Evolutionary conservation across 2,113 vertebrate species (phyloP), one percentile per base, ranked within the genome.

Genomic region (Pogonocichla stellata): DNA sequence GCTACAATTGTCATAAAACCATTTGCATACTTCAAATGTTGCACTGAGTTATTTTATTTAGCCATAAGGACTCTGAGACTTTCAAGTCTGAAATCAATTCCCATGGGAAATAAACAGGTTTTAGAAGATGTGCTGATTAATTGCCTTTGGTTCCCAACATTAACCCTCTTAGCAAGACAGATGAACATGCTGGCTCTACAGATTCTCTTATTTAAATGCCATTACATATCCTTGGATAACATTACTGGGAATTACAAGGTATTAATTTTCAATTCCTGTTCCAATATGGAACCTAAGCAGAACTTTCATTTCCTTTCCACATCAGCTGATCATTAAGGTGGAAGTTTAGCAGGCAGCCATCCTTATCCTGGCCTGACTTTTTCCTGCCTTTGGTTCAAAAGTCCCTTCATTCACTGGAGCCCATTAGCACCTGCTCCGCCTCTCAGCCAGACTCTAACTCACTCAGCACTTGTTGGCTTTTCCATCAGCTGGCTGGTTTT

Each of bases 1-100:
- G 64, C 82, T 94, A 43, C 71, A 88, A 83, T 88, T 93, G 85
- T 88, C 79, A 79, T 72, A 85, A 75, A 75, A 57, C 34, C 42
- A 70, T 90, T 94, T 88, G 64, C 88, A 92, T 82, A 86, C 22
- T 72, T 91, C 45, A 61, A 66, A 90, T 80, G 38, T 83, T 82
- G 51, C 50, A 80, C n/a, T 18, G 13, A 69, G 24, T 72, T 71
- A 33, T 83, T 90, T 70, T 70, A 43, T 90, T 70, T 77, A 56
- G 56, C 64, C 88, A 70, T 62, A 90, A 90, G 80, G 71, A 62
- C 64, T 70, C 48, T 17, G 36, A 73, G 74, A 88, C 26, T 80
- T 94, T 64, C 34, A 73, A 90, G 51, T 53, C 75, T 93, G 81
- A 88, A 94, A 80, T 80, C 28, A 86, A 56, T 47, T 80, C 56